phyloP scores from a whole-genome alignment of 2,888 invertebrate species.

The Brachylomia viminalis region DNA sequence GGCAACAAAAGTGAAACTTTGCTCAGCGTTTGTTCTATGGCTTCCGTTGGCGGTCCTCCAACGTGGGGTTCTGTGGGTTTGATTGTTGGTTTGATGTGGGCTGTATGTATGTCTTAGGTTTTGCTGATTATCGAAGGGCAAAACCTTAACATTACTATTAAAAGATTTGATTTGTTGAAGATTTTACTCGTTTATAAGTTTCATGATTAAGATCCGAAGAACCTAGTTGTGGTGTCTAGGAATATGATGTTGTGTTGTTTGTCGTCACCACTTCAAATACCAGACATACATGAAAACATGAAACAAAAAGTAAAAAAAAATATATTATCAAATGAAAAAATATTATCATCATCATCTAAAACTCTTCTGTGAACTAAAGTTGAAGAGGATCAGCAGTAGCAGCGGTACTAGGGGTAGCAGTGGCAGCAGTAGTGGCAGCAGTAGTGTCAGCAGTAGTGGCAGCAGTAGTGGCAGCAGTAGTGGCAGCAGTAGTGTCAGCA shows the following conservation, averaged over 20 bases:
- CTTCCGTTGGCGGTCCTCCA: constrained; percentile 31
- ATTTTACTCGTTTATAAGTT: background rate
- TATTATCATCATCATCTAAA: background rate
- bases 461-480: fast-evolving
- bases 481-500: fast-evolving
- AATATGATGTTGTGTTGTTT: background rate
- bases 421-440: background rate
- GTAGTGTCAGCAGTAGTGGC: fast-evolving
- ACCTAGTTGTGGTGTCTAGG: background rate
- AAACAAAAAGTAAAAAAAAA: background rate
- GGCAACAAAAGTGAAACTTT: constrained; percentile 27
- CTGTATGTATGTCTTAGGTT: constrained; percentile 1
- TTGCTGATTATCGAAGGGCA: background rate
- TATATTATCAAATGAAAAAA: background rate
- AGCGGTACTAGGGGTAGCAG: background rate
- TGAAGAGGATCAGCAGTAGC: background rate
- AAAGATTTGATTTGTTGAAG: background rate
- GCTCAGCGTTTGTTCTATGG: constrained; percentile 17
- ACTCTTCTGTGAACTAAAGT: background rate
- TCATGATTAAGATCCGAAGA: background rate
- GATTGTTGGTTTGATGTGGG: too few relatives aligned
- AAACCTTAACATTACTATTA: background rate
- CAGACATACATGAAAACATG: background rate
- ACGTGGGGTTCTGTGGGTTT: background rate
- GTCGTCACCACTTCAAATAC: background rate